Evolutionary conservation across 2,888 invertebrate species (phyloP).

Genomic region (Ophion slaviceki): DNA sequence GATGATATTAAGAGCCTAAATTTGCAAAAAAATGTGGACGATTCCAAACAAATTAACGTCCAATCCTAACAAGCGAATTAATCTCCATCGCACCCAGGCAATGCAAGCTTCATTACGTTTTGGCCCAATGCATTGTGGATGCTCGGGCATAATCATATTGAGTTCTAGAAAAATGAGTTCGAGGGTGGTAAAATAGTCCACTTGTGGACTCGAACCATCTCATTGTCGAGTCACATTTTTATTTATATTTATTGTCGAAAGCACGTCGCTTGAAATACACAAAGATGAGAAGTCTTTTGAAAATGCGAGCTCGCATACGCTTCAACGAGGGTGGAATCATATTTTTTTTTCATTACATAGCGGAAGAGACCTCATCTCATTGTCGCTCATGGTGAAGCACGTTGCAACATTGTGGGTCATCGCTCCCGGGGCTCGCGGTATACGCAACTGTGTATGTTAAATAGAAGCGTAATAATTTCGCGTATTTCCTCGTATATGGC

Average conservation of each 20-base stretch:
- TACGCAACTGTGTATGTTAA: conserved; percentile 28
- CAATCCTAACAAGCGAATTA: not conserved
- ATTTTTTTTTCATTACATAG: conserved; percentile 57
- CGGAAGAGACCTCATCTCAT: conserved; percentile 39
- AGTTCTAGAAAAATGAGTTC: no score
- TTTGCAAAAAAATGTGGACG: not conserved
- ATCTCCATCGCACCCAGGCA: not conserved
- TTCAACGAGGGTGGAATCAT: not conserved
- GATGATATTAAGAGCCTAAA: not conserved
- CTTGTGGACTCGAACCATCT: not conserved
- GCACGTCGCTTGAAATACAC: not conserved
- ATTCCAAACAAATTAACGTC: not conserved
- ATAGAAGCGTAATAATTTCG: conserved; percentile 58
- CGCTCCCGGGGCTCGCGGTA: conserved; percentile 18
- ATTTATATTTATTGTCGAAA: not conserved
- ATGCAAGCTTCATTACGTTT: not conserved
- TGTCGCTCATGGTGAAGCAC: conserved; percentile 41
- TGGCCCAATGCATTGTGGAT: not conserved
- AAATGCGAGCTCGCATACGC: not conserved
- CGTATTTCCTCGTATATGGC: conserved; percentile 37
- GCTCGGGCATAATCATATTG: no score
- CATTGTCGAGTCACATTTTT: not conserved
- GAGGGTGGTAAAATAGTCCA: not conserved
- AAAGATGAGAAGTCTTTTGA: not conserved
- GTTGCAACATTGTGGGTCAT: conserved; percentile 45